Conservation (phyloP, 2,888 invertebrate genomes). For the Synanthedon vespiformis region DNA sequence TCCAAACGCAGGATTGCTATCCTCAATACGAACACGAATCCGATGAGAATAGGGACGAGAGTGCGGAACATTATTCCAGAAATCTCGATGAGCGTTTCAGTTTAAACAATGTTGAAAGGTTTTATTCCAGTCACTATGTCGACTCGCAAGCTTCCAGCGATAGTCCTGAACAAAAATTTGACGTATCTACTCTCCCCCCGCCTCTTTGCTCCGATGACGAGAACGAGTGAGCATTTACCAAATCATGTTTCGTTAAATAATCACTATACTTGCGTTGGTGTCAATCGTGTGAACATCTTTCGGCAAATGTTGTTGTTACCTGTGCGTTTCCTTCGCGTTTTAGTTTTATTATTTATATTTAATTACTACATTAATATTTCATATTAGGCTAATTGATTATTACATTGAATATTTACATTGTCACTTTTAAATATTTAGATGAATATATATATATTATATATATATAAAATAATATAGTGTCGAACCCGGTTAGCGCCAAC, state of each 20-base stretch:
- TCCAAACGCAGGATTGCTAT: conserved; percentile 59
- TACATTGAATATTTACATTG: conserved; percentile 42
- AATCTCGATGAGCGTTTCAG: conserved; percentile 62
- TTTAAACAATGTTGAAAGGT: conserved; percentile 59
- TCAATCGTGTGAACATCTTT: conserved; percentile 17
- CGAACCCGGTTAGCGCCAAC: conserved; percentile 45
- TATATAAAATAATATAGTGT: conserved; percentile 38
- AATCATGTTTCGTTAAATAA: conserved; percentile 22
- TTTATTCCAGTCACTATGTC: conserved; percentile 65
- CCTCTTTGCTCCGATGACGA: conserved; percentile 82
- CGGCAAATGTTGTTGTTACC: conserved; percentile 25
- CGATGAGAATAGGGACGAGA: conserved; percentile 24
- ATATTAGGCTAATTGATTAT: conserved; percentile 45
- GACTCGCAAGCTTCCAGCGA: conserved; percentile 75
- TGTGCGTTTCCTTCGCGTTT: conserved; percentile 33
- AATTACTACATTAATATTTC: conserved; percentile 41
- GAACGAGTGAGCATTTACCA: conserved; percentile 54
- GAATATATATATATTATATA: conserved; percentile 23
- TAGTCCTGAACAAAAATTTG: conserved; percentile 79
- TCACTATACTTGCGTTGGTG: conserved; percentile 26
- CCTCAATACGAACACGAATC: conserved; percentile 54
- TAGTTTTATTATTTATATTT: conserved; percentile 46
- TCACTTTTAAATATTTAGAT: conserved; percentile 29
- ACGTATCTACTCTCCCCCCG: conserved; percentile 81
- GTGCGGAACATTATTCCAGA: conserved; percentile 39